Evolutionary conservation across 30 jellyfish, hydroid and myxozoan genomes (phyloP).

Genomic region (Hydra vulgaris): DNA sequence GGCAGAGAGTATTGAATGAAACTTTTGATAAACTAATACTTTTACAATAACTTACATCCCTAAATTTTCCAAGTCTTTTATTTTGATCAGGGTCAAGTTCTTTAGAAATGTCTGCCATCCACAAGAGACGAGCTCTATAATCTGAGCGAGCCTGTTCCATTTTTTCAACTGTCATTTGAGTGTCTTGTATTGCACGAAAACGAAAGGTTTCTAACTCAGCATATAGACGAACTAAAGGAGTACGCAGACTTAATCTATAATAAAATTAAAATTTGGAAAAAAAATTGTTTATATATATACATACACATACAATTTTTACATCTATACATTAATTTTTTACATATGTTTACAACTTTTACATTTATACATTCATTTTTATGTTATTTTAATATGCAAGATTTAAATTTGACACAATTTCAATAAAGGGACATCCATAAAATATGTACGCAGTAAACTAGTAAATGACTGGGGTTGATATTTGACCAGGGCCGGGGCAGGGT

Average conservation of each 20-base stretch:
- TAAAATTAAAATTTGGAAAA: background rate
- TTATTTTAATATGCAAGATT: no score
- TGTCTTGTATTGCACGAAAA: conserved; percentile 85
- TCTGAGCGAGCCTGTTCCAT: conserved; percentile 80
- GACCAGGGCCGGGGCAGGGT: no score
- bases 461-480: no score
- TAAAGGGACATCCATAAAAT: no score
- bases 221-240: conserved; percentile 68
- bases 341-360: no score
- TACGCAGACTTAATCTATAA: conserved; percentile 74
- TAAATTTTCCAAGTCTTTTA: conserved; percentile 76
- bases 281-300: background rate
- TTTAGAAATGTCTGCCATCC: conserved; percentile 99
- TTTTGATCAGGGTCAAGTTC: conserved; percentile 91
- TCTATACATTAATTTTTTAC: no score
- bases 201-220: conserved; percentile 91
- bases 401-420: no score
- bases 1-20: no score
- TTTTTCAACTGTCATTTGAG: conserved; percentile 72
- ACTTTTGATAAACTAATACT: no score
- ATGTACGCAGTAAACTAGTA: no score
- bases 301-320: no score
- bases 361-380: no score
- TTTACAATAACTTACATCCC: conserved; percentile 78
- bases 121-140: conserved; percentile 81